Base-by-base conservation (phyloP, 2,797 vertebrate genomes). In the Cryptoprocta ferox region DNA sequence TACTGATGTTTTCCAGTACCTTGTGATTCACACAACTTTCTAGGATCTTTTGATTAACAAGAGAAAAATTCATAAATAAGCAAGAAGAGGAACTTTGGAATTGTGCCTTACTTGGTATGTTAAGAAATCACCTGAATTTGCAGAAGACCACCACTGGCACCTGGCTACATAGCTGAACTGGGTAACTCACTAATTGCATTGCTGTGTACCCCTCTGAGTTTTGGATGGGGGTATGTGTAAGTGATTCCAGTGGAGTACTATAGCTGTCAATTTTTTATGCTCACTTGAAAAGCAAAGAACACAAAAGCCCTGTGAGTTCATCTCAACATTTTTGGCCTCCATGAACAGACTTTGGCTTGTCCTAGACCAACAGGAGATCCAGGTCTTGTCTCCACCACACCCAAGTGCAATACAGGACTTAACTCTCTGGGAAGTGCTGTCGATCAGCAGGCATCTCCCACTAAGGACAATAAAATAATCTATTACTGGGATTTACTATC, bases 1-100 rank as follows among this genome's bases (percentile, higher is more conserved):
- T 32, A 73, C 56, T 88, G 93, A 96, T 96, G 76, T 95, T 97
- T 97, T 63, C 39, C 37, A 59, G 32, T 35, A 80, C 26, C 66
- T 94, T 70, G 83, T 88, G 80, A 90, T 88, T 96, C 93, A 87
- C 73, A 45, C 15, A 87, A 87, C 71, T 97, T 81, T 96, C n/a
- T 88, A 45, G 39, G 28, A 81, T 92, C 71, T 97, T 97, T 96
- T 90, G 39, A 94, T 89, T 73, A 97, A 70, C 16, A 80, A 39
- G 61, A 96, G 45, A 87, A 96, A 96, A 79, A 75, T 12, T 35
- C 18, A 10, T 16, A 93, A 86, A 83, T 95, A 76, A 92, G 71
- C 42, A 94, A 82, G 28, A 91, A 85, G 61, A 65, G 13, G 42
- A 70, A 63, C 26, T 42, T 15, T 75, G 37, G n/a, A 92, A 65